Evolutionary conservation across 2,113 vertebrate genomes (phyloP).

Genomic region (Apodemus speciosus): DNA sequence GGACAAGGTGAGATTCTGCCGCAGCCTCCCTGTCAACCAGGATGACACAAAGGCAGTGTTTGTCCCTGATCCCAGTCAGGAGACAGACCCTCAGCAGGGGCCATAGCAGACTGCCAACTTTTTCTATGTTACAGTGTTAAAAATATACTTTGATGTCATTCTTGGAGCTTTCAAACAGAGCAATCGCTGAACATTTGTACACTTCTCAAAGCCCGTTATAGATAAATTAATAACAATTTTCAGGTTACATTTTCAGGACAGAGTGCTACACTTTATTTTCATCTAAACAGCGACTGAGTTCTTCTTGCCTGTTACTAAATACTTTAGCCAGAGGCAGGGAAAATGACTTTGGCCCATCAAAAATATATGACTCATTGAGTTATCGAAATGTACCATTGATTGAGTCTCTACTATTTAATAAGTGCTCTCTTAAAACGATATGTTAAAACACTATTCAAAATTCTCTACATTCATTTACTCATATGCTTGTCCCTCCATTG

Average conservation of each 20-base stretch:
- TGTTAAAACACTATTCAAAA: background rate
- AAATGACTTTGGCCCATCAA: background rate
- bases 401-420: constrained; percentile 33
- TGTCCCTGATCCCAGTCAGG: background rate
- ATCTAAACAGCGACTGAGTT: constrained; percentile 41
- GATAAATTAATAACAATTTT: constrained; percentile 65
- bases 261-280: constrained; percentile 42
- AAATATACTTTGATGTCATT: constrained; percentile 49
- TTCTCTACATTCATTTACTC: background rate
- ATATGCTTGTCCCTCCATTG: background rate
- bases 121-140: constrained; percentile 23
- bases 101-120: background rate
- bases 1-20: constrained; percentile 46
- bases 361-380: background rate
- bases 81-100: constrained; percentile 47
- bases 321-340: background rate
- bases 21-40: background rate
- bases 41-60: constrained; percentile 35
- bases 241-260: constrained; percentile 42
- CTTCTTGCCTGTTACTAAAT: background rate
- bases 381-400: background rate
- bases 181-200: constrained; percentile 61
- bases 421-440: background rate
- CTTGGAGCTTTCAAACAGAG: constrained; percentile 15
- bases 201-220: constrained; percentile 34